Percentiles rank a stretch among this genome's conserved stretches.
These are phyloP conservation scores for Steinernema carpocapsae DNA, from an alignment of 2,888 invertebrate species.

Conservation along the genomic window DNA sequence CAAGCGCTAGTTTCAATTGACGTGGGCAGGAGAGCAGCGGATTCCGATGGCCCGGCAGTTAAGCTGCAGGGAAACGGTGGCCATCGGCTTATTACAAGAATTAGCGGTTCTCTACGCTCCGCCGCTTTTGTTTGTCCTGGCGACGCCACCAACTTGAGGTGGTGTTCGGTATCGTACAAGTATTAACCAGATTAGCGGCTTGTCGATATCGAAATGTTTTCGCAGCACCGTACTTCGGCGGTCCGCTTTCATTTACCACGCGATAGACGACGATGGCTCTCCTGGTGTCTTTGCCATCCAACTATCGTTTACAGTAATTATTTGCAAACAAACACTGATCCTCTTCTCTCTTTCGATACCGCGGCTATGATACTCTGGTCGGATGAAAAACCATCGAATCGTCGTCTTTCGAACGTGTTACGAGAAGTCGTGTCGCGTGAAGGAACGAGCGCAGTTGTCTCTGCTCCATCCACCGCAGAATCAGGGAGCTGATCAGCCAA, in stretches of 20 bases:
- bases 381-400: background rate
- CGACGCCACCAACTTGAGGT: constrained; percentile 4
- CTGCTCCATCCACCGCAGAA: background rate
- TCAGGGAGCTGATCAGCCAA: background rate
- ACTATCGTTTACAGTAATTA: constrained; percentile 33
- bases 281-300: background rate
- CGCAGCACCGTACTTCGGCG: constrained; percentile 23
- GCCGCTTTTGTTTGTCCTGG: constrained; percentile 14
- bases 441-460: background rate
- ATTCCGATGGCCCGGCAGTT: background rate
- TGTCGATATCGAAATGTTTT: constrained; percentile 33
- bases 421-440: background rate
- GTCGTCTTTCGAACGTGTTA: background rate
- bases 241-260: constrained; percentile 27
- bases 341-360: constrained; percentile 32
- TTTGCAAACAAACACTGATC: constrained; percentile 31
- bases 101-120: background rate
- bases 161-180: constrained; percentile 35
- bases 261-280: background rate
- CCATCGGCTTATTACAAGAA: constrained; percentile 22
- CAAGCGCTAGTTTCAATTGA: too few relatives aligned
- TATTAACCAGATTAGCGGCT: constrained; percentile 34
- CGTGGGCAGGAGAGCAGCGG: background rate
- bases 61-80: background rate
- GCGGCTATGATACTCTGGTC: background rate